A percentile compares a stretch with the other conserved stretches of the same genome.
Evolutionary conservation across 2,113 vertebrate species (phyloP).

Genomic region (Chunga burmeisteri): DNA sequence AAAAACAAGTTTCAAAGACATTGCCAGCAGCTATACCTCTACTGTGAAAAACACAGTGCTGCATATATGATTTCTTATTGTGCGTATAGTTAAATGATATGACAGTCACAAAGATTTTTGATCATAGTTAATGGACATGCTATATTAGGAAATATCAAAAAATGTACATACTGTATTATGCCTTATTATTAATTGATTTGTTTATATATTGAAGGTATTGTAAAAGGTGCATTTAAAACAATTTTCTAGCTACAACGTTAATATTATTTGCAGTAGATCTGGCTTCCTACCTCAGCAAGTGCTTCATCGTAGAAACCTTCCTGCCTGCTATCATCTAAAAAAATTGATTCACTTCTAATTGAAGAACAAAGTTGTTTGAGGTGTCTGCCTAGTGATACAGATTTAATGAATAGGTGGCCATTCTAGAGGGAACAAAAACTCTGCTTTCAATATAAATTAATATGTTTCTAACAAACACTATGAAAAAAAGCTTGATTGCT

Average conservation of each 20-base stretch:
- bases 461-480: neutral
- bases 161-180: neutral
- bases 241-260: neutral
- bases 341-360: neutral
- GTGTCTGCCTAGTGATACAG: neutral
- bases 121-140: neutral
- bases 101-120: neutral
- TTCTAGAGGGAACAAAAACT: neutral
- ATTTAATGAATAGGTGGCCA: constrained; percentile 4
- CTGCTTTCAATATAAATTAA: constrained; percentile 9
- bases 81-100: neutral
- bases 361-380: constrained; percentile 18
- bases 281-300: neutral
- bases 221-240: neutral
- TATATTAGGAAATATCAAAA: neutral
- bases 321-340: neutral
- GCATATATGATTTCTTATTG: neutral
- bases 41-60: neutral
- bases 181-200: neutral
- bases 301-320: neutral
- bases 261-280: neutral
- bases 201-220: neutral
- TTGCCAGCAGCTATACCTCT: neutral
- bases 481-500: neutral
- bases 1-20: neutral